Conservation (phyloP, 2,888 invertebrate genomes). For the Apocheima hispidaria region DNA sequence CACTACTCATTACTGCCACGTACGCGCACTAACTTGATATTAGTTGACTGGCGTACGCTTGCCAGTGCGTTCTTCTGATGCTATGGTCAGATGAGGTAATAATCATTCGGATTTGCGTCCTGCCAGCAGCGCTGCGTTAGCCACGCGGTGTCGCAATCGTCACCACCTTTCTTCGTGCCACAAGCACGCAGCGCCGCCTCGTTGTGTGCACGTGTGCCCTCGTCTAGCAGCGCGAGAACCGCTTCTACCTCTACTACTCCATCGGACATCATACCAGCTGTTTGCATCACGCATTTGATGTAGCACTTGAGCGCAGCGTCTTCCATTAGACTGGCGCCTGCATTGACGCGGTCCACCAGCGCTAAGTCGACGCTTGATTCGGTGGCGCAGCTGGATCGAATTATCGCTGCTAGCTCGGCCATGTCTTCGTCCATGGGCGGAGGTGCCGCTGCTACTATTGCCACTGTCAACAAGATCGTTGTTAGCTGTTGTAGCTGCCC, state of each 20-base stretch:
- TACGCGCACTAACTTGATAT: neutral
- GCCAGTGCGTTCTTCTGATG: neutral
- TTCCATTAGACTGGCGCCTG: constrained; percentile 5
- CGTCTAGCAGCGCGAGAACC: constrained; percentile 3
- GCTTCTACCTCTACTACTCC: constrained; percentile 5
- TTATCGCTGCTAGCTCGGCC: constrained; percentile 14
- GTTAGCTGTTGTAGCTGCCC: neutral
- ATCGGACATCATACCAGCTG: constrained; percentile 20
- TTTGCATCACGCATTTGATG: constrained; percentile 17
- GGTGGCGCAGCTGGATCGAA: neutral
- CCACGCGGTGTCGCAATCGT: constrained; percentile 16
- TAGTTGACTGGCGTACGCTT: neutral
- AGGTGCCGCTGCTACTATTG: constrained; percentile 1
- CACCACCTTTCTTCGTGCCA: constrained; percentile 9
- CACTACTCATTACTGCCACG: neutral
- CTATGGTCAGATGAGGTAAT: constrained; percentile 3
- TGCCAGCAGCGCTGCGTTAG: constrained; percentile 15
- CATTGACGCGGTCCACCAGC: constrained; percentile 5
- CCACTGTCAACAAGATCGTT: neutral
- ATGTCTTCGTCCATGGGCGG: constrained; percentile 18
- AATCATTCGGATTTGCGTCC: constrained; percentile 14
- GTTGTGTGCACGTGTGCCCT: neutral
- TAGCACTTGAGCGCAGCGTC: constrained; percentile 11
- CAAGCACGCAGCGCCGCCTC: constrained; percentile 9
- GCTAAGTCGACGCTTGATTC: constrained; percentile 12